Conservation (phyloP, 2,113 vertebrate genomes). For the Oreochromis niloticus region DNA sequence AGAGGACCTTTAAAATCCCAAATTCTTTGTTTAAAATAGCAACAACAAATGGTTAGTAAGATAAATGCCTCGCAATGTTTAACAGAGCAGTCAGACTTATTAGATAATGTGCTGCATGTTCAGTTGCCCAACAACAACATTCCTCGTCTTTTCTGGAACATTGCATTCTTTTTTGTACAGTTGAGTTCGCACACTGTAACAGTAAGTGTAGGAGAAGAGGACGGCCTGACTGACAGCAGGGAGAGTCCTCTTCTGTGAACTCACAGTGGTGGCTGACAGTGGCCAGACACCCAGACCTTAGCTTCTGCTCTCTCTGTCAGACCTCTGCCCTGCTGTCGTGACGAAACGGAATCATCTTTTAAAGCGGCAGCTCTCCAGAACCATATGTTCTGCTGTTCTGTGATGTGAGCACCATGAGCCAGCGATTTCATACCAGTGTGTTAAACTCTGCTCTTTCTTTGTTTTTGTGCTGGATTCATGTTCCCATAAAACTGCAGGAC, state of each 20-base stretch:
- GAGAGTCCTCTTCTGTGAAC: neutral
- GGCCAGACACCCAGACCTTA: constrained; percentile 10
- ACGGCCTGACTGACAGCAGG: neutral
- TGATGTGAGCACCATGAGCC: neutral
- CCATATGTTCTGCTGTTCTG: neutral
- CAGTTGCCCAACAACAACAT: neutral
- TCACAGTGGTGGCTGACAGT: constrained; percentile 9
- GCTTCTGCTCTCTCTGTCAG: neutral
- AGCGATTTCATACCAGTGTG: neutral
- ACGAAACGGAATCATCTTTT: neutral
- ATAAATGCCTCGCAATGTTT: neutral
- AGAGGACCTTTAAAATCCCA: neutral
- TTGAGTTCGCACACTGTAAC: neutral
- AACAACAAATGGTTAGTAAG: neutral
- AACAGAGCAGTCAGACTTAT: neutral
- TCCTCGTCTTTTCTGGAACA: neutral
- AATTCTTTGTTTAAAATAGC: neutral
- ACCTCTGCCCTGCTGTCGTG: neutral
- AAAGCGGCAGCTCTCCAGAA: neutral
- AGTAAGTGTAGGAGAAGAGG: neutral
- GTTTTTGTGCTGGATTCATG: neutral
- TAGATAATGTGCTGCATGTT: neutral
- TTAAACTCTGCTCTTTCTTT: neutral
- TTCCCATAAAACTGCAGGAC: neutral
- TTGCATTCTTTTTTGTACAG: neutral